A percentile compares a stretch with the other conserved stretches of the same genome.
These are phyloP conservation scores for Osmerus eperlanus DNA, from an alignment of 2,113 vertebrate species.

Conservation along the genomic window DNA sequence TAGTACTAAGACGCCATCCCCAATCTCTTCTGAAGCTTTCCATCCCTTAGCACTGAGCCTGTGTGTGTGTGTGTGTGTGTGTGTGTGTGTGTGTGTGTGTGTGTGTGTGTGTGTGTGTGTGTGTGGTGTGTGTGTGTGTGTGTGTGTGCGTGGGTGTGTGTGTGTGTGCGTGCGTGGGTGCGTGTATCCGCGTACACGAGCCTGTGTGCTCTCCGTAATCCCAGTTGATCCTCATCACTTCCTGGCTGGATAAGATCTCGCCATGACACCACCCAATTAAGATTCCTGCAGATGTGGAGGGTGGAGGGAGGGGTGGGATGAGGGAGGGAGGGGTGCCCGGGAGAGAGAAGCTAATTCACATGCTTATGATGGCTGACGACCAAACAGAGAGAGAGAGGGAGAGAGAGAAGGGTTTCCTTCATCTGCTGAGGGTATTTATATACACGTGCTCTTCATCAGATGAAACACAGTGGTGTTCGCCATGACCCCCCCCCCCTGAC, in stretches of 20 bases:
- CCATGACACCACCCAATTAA: conserved; percentile 60
- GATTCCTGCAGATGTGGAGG: conserved; percentile 50
- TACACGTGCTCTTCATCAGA: background rate
- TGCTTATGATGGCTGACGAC: conserved; percentile 54
- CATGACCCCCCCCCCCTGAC: conserved; percentile 17
- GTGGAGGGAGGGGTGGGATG: conserved; percentile 9
- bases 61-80: background rate
- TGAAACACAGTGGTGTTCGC: background rate
- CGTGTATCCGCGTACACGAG: background rate
- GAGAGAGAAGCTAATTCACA: conserved; percentile 50
- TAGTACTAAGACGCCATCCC: conserved; percentile 18
- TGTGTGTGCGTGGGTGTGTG: background rate
- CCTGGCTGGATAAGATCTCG: conserved; percentile 11
- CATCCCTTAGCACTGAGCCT: background rate
- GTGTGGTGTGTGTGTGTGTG: background rate
- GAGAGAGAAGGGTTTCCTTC: background rate
- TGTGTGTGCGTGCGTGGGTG: background rate
- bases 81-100: background rate
- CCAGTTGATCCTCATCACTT: conserved; percentile 34
- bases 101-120: background rate
- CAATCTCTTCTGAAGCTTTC: conserved; percentile 29
- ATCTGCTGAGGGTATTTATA: background rate
- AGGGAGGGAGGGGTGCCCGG: background rate
- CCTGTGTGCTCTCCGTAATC: conserved; percentile 4
- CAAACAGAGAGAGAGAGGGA: conserved; percentile 8